A percentile compares a stretch with the other conserved stretches of the same genome.
Conservation (phyloP, 2,113 vertebrate genomes). For the Lepisosteus oculatus region DNA sequence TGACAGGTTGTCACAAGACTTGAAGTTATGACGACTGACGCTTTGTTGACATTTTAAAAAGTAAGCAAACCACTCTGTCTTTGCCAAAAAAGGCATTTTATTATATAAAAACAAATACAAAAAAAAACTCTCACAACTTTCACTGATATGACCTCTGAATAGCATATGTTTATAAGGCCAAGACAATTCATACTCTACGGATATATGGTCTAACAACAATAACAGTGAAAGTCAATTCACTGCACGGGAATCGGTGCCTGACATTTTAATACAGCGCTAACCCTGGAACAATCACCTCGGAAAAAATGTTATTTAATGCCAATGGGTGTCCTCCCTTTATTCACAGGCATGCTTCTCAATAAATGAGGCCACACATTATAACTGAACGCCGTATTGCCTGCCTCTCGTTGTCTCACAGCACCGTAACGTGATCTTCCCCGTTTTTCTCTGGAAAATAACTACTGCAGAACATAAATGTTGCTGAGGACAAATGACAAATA, state of each 20-base stretch:
- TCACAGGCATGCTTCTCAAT: constrained; percentile 21
- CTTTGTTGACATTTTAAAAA: constrained; percentile 7
- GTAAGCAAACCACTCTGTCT: neutral
- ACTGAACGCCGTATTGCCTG: neutral
- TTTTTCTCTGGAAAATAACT: neutral
- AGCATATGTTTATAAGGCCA: constrained; percentile 23
- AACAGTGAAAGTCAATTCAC: constrained; percentile 3
- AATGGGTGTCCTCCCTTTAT: constrained; percentile 22
- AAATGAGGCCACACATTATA: constrained; percentile 29
- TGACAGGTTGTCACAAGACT: neutral
- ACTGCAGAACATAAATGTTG: neutral
- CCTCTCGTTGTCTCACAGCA: neutral
- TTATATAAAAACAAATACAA: too few species aligned
- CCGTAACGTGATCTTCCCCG: neutral
- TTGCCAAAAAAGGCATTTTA: neutral
- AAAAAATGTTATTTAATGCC: neutral
- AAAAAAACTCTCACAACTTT: too few species aligned
- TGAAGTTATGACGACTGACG: neutral
- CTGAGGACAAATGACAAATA: constrained; percentile 4
- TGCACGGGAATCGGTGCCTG: neutral
- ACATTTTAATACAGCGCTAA: neutral
- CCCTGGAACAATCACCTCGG: neutral
- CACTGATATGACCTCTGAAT: constrained; percentile 32
- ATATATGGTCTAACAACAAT: constrained; percentile 21
- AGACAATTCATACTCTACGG: constrained; percentile 18